These are phyloP conservation scores for Montipora capricornis DNA, from an alignment of 64 coral and sea anemone genomes.

Conservation along the genomic window DNA sequence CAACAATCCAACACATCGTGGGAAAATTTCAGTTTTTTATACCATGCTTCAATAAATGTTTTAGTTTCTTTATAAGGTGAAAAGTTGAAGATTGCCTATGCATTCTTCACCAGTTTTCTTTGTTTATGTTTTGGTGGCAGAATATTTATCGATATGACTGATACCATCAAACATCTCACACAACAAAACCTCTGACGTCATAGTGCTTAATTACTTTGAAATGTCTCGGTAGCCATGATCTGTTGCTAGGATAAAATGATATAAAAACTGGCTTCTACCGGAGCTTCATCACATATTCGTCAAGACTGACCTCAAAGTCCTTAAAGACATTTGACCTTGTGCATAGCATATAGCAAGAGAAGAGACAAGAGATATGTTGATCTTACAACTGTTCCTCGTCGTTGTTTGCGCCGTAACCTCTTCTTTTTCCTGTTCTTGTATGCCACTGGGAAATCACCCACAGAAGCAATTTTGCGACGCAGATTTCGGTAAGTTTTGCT, in stretches of 20 bases:
- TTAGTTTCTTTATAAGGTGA: not conserved
- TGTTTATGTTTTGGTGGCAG: too few species aligned
- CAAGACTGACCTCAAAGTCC: too few species aligned
- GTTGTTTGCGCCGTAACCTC: not conserved
- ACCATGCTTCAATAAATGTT: too few species aligned
- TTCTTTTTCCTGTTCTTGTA: not conserved
- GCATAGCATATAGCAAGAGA: not conserved
- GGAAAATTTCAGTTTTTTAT: not conserved
- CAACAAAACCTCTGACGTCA: not conserved
- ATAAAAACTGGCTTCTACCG: too few species aligned
- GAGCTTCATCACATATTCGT: too few species aligned
- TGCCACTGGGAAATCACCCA: not conserved
- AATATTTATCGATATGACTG: not conserved
- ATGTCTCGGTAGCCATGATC: too few species aligned
- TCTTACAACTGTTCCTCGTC: not conserved
- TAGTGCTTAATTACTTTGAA: too few species aligned
- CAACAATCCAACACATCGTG: not conserved
- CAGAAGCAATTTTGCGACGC: slow-evolving; percentile 30
- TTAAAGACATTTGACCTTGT: not conserved
- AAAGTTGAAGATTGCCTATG: not conserved
- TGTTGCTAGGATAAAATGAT: not conserved
- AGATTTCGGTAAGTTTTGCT: slow-evolving; percentile 4
- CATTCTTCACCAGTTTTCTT: not conserved
- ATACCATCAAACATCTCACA: not conserved
- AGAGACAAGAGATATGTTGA: not conserved